Base-by-base conservation (phyloP, 2,113 vertebrate genomes). In the Calonectris borealis region DNA sequence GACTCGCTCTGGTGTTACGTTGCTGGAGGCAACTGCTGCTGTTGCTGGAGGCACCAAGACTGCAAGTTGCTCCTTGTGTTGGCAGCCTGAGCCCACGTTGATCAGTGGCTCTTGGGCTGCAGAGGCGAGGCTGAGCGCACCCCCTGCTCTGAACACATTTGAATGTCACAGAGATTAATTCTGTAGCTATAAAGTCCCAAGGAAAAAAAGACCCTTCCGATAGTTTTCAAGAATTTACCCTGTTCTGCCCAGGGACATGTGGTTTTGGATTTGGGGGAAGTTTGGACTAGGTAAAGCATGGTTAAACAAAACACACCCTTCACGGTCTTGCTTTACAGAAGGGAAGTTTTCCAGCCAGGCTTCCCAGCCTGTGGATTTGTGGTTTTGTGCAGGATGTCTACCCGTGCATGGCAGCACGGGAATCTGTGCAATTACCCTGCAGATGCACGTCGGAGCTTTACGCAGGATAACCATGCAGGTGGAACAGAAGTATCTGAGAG, bases 381-480 rank as follows among this genome's bases (percentile, higher is more conserved):
- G 29, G 31, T 73, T 80, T 36, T 12, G 3, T 40, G 54, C 25
- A 46, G 29, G 52, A 29, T 42, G 26, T 31, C 49, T 16, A 20
- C 21, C 44, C 1, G 1, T 21, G 60, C 9, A 1, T 49, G 58
- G 16, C n/a, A 61, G 27, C 38, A 6, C 1, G 3, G 58, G 52
- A 29, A 29, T 19, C 31, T 52, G 24, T 13, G 54, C n/a, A 9
- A 36, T 62, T 78, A 26, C 31, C 16, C 55, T 79, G 54, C n/a
- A 25, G 36, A 18, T 20, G 24, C 10, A 7, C 38, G 19, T 42
- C 10, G 7, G 10, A 11, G 21, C 38, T 76, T 40, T 42, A 21
- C n/a, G 10, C n/a, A 7, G 62, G 14, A 2, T 36, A 26, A 42
- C 34, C 16, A 1, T 16, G 29, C n/a, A 9, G 29, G 48, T 29